Evolutionary conservation across 1,140 invertebrate species (phyloP), one percentile per base, ranked within the genome.

Genomic region (Vanessa atalanta): DNA sequence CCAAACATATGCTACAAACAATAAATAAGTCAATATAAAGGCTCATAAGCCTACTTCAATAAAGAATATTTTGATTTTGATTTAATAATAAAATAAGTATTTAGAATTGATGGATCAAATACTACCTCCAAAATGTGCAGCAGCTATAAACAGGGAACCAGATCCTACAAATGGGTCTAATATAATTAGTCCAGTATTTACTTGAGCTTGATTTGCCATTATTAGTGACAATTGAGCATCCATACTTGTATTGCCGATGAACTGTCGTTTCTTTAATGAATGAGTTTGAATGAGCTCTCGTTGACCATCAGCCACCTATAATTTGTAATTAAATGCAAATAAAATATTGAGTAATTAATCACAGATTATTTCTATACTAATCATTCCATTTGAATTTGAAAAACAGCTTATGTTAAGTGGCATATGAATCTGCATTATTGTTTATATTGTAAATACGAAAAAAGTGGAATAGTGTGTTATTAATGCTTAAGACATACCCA

Each of bases 231-330:
- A 93, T 78, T 97, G 96, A 0, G 98, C 96, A 91, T 99, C 98
- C 98, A 99, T 99, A 82, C 97, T 98, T 0, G 98, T 99, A 86
- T 99, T 99, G 8, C 98, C 98, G 85, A 99, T 99, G 88, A 99
- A 99, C 93, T 97, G 97, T 23, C 98, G 94, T 43, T 95, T 96
- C 93, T 98, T 98, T 31, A 99, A 86, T 1, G 97, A 98, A 63
- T 98, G 95, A 71, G 96, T 94, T 76, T 95, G 93, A 48, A 98
- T 97, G 26, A 96, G 91, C 76, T 97, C 94, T 73, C 98, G 94
- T 88, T 98, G 96, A 3, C 98, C 97, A 92, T 97, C 95, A 47
- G 95, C 94, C 85, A 98, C 90, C 97, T 97, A 53, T 6, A 53
- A 20, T 53, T 53, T 7, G n/a, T 51, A n/a, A 20, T 20, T 20